Conservation (phyloP, 1,140 invertebrate genomes). For the Heliconius hewitsoni region DNA sequence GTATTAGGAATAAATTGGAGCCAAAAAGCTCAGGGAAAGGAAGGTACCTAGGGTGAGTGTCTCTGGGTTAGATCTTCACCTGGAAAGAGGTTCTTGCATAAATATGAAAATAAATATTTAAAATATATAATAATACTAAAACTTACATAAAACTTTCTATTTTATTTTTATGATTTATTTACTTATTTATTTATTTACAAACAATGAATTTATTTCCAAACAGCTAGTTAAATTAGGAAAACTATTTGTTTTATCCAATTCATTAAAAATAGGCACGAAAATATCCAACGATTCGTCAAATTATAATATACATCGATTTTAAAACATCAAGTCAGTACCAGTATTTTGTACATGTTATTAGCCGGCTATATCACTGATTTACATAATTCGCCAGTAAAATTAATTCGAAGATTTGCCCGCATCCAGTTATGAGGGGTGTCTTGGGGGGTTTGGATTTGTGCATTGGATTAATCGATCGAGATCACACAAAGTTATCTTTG, state of each 20-base stretch:
- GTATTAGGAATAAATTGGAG: too few species aligned
- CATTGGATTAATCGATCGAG: conserved; percentile 58
- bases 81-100: too few species aligned
- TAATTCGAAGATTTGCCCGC: conserved; percentile 82
- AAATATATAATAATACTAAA: too few species aligned
- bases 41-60: too few species aligned
- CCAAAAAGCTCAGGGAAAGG: too few species aligned
- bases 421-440: conserved; percentile 58
- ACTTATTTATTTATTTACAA: too few species aligned
- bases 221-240: background rate
- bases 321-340: conserved; percentile 63
- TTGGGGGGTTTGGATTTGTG: conserved; percentile 70
- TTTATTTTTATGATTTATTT: too few species aligned
- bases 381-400: conserved; percentile 82
- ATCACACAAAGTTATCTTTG: conserved; percentile 36
- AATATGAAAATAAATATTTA: too few species aligned
- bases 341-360: conserved; percentile 81
- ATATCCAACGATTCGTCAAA: background rate
- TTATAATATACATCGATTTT: conserved; percentile 44
- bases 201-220: too few species aligned
- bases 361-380: conserved; percentile 79
- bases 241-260: background rate
- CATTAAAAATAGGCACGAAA: background rate
- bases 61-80: too few species aligned
- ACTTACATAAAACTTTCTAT: too few species aligned